phyloP scores from a whole-genome alignment of 2,113 vertebrate genomes.

The Rhineura floridana region DNA sequence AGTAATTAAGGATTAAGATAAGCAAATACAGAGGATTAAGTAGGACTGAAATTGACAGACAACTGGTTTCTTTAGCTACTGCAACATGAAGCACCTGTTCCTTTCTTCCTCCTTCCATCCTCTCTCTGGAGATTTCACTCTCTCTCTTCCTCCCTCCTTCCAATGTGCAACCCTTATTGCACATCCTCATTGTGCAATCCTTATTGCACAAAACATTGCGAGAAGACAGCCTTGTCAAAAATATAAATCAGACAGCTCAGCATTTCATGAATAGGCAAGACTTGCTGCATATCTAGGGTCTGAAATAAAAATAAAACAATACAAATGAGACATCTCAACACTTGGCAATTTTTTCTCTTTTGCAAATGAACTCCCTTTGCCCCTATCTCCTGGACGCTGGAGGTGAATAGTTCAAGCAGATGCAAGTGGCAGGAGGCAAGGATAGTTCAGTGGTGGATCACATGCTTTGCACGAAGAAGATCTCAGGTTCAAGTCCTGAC shows the following conservation, averaged over 20 bases:
- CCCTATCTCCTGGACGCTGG: neutral
- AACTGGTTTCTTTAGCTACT: conserved; percentile 34
- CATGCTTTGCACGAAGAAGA: neutral
- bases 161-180: neutral
- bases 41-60: conserved; percentile 26
- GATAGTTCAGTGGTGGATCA: neutral
- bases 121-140: neutral
- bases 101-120: neutral
- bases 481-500: neutral
- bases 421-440: neutral
- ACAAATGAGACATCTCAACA: neutral
- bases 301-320: conserved; percentile 15
- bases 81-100: conserved; percentile 55
- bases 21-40: conserved; percentile 41
- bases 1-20: conserved; percentile 56
- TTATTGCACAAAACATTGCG: neutral
- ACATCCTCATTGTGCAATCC: conserved; percentile 20
- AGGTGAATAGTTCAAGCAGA: neutral
- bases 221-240: neutral
- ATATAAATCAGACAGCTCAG: neutral
- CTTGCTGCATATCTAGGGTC: neutral
- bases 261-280: neutral
- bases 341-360: neutral
- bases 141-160: neutral
- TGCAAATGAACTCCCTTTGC: neutral